Conservation (phyloP, 2,797 vertebrate genomes). For the Lepilemur ruficaudatus region DNA sequence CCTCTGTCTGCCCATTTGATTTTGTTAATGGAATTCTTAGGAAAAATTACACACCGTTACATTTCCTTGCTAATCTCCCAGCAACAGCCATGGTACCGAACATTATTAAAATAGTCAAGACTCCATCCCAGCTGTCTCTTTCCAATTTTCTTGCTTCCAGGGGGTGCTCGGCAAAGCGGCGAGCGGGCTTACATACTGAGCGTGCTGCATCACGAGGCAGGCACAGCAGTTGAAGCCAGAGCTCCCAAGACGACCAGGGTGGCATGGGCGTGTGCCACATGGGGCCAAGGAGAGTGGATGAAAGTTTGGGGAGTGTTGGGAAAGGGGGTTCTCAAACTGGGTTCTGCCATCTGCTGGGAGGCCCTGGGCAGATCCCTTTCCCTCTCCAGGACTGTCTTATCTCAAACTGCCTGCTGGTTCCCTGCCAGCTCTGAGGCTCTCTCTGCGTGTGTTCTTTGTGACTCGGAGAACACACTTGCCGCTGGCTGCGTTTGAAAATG, state of each 20-base stretch:
- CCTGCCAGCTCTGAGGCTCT: background rate
- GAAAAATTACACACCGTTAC: slow-evolving; percentile 66
- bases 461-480: background rate
- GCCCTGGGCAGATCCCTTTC: background rate
- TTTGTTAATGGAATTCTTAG: slow-evolving; percentile 62
- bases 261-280: rapidly evolving
- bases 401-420: background rate
- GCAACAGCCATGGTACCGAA: slow-evolving; percentile 54
- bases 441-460: background rate
- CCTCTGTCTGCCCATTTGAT: slow-evolving; percentile 34
- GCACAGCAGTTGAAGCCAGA: rapidly evolving
- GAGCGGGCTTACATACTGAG: background rate
- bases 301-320: background rate
- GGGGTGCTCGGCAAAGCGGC: background rate
- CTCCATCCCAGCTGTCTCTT: slow-evolving; percentile 57
- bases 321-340: background rate
- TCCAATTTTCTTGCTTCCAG: slow-evolving; percentile 71
- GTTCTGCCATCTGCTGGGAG: background rate
- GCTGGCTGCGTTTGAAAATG: background rate
- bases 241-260: background rate
- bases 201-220: rapidly evolving
- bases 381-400: background rate
- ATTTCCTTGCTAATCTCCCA: slow-evolving; percentile 60
- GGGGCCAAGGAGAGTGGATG: background rate
- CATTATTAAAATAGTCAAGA: slow-evolving; percentile 68